Evolutionary conservation across 2,797 vertebrate genomes (phyloP).

Genomic region (Antrozous pallidus): DNA sequence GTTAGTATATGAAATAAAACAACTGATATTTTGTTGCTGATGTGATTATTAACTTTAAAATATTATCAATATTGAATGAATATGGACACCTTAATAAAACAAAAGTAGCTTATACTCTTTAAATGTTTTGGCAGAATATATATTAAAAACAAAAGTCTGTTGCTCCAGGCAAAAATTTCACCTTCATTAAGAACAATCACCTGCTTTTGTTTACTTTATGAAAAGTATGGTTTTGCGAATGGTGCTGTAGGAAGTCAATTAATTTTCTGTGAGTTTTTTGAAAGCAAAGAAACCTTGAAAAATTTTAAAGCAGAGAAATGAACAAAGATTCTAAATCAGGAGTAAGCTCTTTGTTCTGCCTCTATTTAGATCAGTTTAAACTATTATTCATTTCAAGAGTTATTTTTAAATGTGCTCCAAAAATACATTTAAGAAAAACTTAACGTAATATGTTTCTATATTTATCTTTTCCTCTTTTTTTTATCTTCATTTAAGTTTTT

Average conservation of each 20-base stretch:
- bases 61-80: not conserved
- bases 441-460: constrained; percentile 33
- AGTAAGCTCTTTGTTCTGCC: constrained; percentile 46
- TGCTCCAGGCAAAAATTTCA: not conserved
- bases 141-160: not conserved
- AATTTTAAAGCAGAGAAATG: not conserved
- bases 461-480: constrained; percentile 22
- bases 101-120: not conserved
- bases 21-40: not conserved
- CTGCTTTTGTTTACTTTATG: constrained; percentile 10
- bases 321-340: constrained; percentile 56
- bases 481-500: not conserved
- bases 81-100: not conserved
- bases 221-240: not conserved
- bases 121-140: not conserved
- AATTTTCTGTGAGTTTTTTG: not conserved
- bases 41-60: not conserved
- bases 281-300: constrained; percentile 7
- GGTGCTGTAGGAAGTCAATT: not conserved
- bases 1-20: not conserved
- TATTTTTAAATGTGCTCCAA: constrained; percentile 56
- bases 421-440: constrained; percentile 20
- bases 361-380: constrained; percentile 26
- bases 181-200: not conserved
- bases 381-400: constrained; percentile 9